Conservation (phyloP, 2,888 invertebrate species). For the Agrotis exclamationis region DNA sequence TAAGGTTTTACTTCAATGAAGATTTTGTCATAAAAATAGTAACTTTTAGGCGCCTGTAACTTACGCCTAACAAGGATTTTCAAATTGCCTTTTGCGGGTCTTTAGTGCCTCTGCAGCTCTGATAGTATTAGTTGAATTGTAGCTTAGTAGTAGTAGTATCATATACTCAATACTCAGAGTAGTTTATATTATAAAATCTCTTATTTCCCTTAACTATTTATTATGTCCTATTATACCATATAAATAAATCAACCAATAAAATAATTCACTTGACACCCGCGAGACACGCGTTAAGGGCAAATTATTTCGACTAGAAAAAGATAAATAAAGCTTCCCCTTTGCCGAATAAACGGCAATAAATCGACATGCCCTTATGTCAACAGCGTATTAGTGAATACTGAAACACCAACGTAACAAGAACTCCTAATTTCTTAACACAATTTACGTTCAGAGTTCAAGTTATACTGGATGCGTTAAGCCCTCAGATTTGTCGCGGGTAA, state of each 20-base stretch:
- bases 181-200: too few relatives aligned
- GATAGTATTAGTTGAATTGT: too few relatives aligned
- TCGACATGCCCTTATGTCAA: conserved; percentile 88
- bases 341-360: conserved; percentile 86
- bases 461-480: conserved; percentile 79
- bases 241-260: conserved; percentile 64
- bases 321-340: conserved; percentile 87
- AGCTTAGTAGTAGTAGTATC: too few relatives aligned
- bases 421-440: conserved; percentile 51
- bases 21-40: too few relatives aligned
- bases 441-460: conserved; percentile 65
- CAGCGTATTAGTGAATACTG: conserved; percentile 85
- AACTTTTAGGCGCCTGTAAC: too few relatives aligned
- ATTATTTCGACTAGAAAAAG: conserved; percentile 85
- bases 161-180: too few relatives aligned
- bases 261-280: conserved; percentile 69
- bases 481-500: conserved; percentile 89
- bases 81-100: too few relatives aligned
- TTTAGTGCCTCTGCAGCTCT: too few relatives aligned
- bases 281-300: conserved; percentile 76
- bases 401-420: conserved; percentile 71
- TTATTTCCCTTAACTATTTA: not conserved
- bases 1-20: too few relatives aligned
- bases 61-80: too few relatives aligned
- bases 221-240: conserved; percentile 15